Percentiles rank a stretch among this genome's conserved stretches.
These are phyloP conservation scores for Napeogenes inachia DNA, from an alignment of 2,888 invertebrate genomes.

Conservation along the genomic window DNA sequence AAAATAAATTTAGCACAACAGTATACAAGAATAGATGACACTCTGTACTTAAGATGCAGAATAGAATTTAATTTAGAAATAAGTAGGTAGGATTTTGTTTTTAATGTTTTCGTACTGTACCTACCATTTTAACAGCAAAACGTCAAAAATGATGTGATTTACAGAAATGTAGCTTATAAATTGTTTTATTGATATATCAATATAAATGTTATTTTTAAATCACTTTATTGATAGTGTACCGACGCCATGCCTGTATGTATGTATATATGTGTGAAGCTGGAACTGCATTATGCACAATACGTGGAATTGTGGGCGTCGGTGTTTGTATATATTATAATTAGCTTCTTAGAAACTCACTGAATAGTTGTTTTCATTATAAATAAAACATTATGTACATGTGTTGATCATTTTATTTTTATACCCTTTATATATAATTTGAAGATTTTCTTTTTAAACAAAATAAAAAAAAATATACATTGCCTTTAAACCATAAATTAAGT, in stretches of 20 bases:
- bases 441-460: no score
- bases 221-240: background rate
- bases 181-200: background rate
- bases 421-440: conserved; percentile 5
- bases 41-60: no score
- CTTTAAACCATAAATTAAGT: background rate
- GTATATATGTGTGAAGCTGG: conserved; percentile 38
- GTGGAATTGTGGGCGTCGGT: conserved; percentile 68
- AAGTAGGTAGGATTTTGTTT: no score
- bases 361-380: conserved; percentile 35
- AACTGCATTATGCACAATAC: conserved; percentile 68
- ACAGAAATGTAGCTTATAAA: no score
- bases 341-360: conserved; percentile 28
- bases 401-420: conserved; percentile 31
- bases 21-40: no score
- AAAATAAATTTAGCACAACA: no score
- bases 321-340: conserved; percentile 21
- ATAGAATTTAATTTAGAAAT: no score
- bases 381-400: conserved; percentile 52
- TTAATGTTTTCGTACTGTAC: no score
- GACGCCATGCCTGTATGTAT: conserved; percentile 57
- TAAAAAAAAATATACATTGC: no score
- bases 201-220: conserved; percentile 14
- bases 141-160: no score
- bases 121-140: no score